Percentiles rank a stretch among this genome's conserved stretches.
These are phyloP conservation scores for Heteromurus nitidus DNA, from an alignment of 2,888 invertebrate genomes.

Conservation along the genomic window DNA sequence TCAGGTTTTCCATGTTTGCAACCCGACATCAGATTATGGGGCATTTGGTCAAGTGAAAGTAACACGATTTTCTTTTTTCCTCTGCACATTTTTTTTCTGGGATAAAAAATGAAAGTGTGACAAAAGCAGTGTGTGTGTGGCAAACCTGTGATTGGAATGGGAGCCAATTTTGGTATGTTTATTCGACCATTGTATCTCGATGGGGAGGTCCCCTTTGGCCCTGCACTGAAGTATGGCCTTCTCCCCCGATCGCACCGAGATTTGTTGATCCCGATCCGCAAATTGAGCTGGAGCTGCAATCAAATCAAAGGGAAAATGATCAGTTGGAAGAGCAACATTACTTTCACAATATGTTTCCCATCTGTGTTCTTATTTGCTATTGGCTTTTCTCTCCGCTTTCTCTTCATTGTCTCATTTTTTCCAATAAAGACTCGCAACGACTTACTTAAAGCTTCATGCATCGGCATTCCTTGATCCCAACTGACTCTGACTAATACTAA, in stretches of 20 bases:
- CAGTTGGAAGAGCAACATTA: too few species aligned
- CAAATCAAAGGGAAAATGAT: conserved; percentile 48
- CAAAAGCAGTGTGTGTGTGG: conserved; percentile 40
- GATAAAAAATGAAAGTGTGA: conserved; percentile 10
- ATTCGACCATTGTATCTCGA: conserved; percentile 86
- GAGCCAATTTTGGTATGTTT: conserved; percentile 70
- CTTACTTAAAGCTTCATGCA: conserved; percentile 15
- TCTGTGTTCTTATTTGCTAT: too few species aligned
- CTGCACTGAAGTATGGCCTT: conserved; percentile 90
- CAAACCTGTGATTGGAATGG: conserved; percentile 68
- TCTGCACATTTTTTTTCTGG: not conserved
- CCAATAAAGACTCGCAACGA: conserved; percentile 32
- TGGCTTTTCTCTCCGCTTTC: conserved; percentile 9
- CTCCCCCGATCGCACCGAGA: conserved; percentile 88
- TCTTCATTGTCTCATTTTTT: conserved; percentile 24
- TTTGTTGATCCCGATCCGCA: conserved; percentile 86
- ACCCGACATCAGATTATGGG: too few species aligned
- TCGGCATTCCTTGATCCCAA: conserved; percentile 41
- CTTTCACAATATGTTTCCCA: conserved; percentile 43
- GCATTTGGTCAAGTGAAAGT: conserved; percentile 2
- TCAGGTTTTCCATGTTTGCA: not conserved
- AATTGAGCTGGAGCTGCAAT: conserved; percentile 87
- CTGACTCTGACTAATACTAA: conserved; percentile 25
- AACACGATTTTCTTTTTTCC: not conserved
- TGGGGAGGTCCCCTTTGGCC: conserved; percentile 90